Evolutionary conservation across 2,113 vertebrate species (phyloP).

Genomic region (Zeus faber): DNA sequence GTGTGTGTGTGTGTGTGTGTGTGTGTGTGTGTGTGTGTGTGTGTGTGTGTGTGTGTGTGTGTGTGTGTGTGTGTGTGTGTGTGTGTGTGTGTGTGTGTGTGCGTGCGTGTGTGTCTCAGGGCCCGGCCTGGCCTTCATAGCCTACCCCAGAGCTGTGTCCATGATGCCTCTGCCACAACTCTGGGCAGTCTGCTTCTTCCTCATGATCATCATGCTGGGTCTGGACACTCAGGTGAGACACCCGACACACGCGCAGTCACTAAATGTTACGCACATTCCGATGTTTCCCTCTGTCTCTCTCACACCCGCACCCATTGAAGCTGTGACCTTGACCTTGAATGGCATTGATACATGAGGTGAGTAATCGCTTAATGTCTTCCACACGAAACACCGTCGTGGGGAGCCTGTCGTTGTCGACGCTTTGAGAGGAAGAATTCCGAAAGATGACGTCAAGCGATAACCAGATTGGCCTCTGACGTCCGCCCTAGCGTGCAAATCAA

Average conservation of each 20-base stretch:
- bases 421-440: no score
- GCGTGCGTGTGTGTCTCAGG: slow-evolving; percentile 65
- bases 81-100: neutral
- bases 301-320: no score
- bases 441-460: no score
- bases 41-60: neutral
- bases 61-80: neutral
- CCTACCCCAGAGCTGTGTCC: slow-evolving; percentile 86
- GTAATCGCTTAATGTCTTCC: no score
- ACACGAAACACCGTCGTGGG: no score
- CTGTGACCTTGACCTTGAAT: no score
- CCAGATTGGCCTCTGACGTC: no score
- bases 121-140: slow-evolving; percentile 91
- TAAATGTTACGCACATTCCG: no score
- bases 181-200: slow-evolving; percentile 92
- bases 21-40: neutral
- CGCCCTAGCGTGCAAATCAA: no score
- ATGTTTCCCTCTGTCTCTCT: no score
- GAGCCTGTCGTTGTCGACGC: no score
- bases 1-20: neutral
- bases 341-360: no score
- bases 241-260: slow-evolving; percentile 6
- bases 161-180: slow-evolving; percentile 90
- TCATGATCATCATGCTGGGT: slow-evolving; percentile 93
- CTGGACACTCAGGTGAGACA: slow-evolving; percentile 78